Evolutionary conservation across 2,797 vertebrate species (phyloP), one percentile per base, ranked within the genome.

Genomic region (Tachyglossus aculeatus): DNA sequence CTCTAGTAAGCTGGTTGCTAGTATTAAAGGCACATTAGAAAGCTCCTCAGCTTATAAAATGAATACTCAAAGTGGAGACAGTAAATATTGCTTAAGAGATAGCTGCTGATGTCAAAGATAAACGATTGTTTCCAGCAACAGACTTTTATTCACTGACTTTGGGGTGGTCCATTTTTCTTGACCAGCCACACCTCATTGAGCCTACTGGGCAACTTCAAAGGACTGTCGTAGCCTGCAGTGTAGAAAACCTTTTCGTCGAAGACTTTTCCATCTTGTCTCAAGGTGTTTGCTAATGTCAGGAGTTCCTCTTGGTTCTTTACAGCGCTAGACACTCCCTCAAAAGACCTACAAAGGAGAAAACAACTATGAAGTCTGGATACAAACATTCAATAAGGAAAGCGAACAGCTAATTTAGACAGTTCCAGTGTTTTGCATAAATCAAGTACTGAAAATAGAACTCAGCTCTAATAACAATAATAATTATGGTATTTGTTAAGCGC

Each of bases 171-270:
- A 16, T 31, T 72, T 79, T 89, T 89, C 82, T 91, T 90, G 59
- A 93, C 86, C 66, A 96, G 38, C 93, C 94, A 95, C 11, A 95
- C 92, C 80, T 96, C 94, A 2, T 94, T 94, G 68, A 80, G 90
- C 88, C 92, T 93, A n/a, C 94, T 92, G 68, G 92, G 85, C 71
- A 95, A 88, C 69, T 96, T 92, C 77, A 94, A 93, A 67, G 91
- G 95, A 68, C 91, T 95, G 84, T 92, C 91, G 5, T 95, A 96
- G 50, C 94, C 94, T 2, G 86, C 93, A 0, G 86, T 70, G 59
- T 95, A 96, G 83, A 89, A 96, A 1, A 94, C 93, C 33, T 86
- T 86, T 27, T 94, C 93, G 3, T 92, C 73, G 21, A 90, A 93
- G 25, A 58, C 67, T 69, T 91, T 90, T 2, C 93, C 91, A 47